Conservation (phyloP, 2,888 invertebrate genomes). For the Sialis lutaria region DNA sequence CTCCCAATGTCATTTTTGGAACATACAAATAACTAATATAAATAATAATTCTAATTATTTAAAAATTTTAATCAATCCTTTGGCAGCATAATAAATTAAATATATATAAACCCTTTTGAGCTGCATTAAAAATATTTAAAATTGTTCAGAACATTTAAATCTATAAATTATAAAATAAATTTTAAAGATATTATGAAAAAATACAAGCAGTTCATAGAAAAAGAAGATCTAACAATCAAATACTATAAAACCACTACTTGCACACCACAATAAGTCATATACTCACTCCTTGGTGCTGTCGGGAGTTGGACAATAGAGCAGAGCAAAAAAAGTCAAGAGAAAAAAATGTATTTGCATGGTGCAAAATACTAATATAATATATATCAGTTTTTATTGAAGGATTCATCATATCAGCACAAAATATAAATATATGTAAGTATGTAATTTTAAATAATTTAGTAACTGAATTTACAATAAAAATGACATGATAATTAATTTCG, state of each 20-base stretch:
- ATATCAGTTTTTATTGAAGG: too few relatives aligned
- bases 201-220: background rate
- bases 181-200: background rate
- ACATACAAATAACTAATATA: constrained; percentile 2
- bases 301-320: constrained; percentile 35
- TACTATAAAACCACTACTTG: constrained; percentile 14
- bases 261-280: constrained; percentile 41
- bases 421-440: too few relatives aligned
- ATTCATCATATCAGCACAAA: too few relatives aligned
- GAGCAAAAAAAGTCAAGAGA: constrained; percentile 51
- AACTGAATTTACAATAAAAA: too few relatives aligned
- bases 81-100: too few relatives aligned
- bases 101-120: too few relatives aligned
- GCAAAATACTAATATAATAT: background rate
- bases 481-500: too few relatives aligned
- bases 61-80: too few relatives aligned
- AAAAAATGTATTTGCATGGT: constrained; percentile 17
- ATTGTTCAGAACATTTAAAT: background rate
- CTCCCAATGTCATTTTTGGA: constrained; percentile 1
- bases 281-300: constrained; percentile 54
- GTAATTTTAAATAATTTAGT: too few relatives aligned
- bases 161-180: background rate
- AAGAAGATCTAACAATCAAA: background rate
- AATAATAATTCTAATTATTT: too few relatives aligned
- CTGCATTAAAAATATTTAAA: background rate